These are phyloP conservation scores for Antechinus stuartii DNA, from an alignment of 2,113 vertebrate species.

Conservation along the genomic window DNA sequence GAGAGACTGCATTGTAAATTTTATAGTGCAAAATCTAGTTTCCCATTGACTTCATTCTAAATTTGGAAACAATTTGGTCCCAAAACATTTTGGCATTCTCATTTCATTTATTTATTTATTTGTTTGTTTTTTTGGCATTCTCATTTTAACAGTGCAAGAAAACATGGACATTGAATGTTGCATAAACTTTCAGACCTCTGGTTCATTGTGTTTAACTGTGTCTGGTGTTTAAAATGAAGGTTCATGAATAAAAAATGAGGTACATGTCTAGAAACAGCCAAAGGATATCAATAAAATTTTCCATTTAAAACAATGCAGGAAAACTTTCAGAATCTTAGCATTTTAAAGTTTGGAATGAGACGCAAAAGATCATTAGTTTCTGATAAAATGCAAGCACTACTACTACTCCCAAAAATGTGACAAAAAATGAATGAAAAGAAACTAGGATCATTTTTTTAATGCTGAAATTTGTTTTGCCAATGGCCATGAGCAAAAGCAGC, in stretches of 20 bases:
- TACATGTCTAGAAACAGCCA: background rate
- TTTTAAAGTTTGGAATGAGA: conserved; percentile 38
- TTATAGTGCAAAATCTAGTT: background rate
- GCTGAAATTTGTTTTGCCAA: conserved; percentile 44
- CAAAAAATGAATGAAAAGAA: conserved; percentile 63
- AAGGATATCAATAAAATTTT: background rate
- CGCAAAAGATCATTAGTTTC: background rate
- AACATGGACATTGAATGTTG: background rate
- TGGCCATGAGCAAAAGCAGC: background rate
- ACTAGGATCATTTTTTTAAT: conserved; percentile 37
- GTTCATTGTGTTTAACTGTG: background rate
- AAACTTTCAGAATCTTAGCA: conserved; percentile 3
- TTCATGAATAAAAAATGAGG: background rate
- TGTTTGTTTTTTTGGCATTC: background rate
- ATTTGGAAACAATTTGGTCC: background rate
- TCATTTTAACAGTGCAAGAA: background rate
- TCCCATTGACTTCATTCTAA: background rate
- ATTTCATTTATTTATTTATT: background rate
- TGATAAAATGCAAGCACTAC: conserved; percentile 8
- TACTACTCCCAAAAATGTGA: conserved; percentile 39
- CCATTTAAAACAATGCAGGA: background rate
- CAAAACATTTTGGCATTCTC: background rate
- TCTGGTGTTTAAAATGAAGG: background rate
- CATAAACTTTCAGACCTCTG: background rate
- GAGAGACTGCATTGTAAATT: background rate